phyloP scores from a whole-genome alignment of 2,888 invertebrate genomes.

The Xiphydria camelus region DNA sequence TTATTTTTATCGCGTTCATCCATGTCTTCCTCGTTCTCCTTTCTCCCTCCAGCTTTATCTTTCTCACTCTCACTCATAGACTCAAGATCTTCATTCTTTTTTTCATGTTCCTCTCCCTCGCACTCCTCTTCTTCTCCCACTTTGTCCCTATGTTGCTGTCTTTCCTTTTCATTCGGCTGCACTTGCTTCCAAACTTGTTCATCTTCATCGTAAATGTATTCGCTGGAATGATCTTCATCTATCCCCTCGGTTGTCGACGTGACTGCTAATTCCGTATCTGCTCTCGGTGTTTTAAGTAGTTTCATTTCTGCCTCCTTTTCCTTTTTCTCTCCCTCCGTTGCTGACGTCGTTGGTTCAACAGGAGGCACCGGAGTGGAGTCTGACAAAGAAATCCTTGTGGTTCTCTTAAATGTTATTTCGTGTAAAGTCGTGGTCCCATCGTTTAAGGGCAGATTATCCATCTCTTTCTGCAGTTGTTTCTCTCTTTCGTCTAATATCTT shows the following conservation, averaged over 20 bases:
- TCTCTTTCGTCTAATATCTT: conserved; percentile 5
- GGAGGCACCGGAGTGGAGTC: conserved; percentile 17
- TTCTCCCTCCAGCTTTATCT: conserved; percentile 10
- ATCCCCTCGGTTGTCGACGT: conserved; percentile 1
- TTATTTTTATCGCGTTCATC: too few species aligned
- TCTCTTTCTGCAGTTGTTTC: not conserved
- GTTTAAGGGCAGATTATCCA: too few species aligned
- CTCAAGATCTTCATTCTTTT: not conserved
- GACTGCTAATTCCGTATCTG: too few species aligned
- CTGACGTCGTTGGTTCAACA: conserved; percentile 12
- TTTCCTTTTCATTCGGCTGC: conserved; percentile 9
- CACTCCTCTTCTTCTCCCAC: not conserved
- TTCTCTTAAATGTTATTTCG: too few species aligned
- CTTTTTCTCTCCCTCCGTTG: not conserved
- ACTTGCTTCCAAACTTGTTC: conserved; percentile 27
- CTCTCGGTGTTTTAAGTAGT: not conserved
- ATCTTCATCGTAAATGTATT: conserved; percentile 23
- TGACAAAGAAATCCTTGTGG: too few species aligned
- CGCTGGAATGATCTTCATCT: conserved; percentile 1
- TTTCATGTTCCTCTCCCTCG: not conserved
- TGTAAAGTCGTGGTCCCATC: too few species aligned
- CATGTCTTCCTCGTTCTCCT: conserved; percentile 6
- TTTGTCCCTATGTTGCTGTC: not conserved
- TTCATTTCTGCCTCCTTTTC: not conserved
- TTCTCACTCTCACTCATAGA: not conserved